phyloP scores from a whole-genome alignment of 2,113 vertebrate species.

The Lamprotornis superbus region DNA sequence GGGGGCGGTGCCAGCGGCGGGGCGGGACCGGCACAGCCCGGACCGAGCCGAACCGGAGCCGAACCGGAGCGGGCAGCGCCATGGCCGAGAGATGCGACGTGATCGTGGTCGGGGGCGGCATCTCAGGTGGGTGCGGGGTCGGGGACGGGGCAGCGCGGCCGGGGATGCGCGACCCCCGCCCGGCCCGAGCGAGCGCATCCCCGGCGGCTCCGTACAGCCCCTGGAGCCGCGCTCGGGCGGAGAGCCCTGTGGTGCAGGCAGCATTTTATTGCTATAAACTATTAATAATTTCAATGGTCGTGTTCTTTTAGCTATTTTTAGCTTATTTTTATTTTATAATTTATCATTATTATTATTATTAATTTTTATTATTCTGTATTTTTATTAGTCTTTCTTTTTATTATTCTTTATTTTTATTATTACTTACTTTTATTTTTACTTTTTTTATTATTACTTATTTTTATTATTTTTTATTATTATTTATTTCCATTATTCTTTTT shows the following conservation, averaged over 20 bases:
- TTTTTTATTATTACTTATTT: neutral
- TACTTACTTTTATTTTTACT: no score
- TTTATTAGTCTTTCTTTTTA: no score
- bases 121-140: conserved; percentile 83
- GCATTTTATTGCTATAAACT: no score
- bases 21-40: neutral
- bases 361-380: neutral
- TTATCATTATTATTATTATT: neutral
- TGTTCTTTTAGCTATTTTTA: neutral
- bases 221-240: no score
- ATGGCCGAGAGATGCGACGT: conserved; percentile 89
- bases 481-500: neutral
- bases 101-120: conserved; percentile 89
- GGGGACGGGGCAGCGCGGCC: neutral
- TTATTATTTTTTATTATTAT: no score
- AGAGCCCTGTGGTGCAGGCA: neutral
- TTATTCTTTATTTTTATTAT: neutral
- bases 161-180: neutral
- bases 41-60: neutral
- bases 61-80: neutral
- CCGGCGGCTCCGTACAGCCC: no score
- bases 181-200: no score
- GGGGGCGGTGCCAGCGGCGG: neutral
- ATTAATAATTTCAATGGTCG: neutral
- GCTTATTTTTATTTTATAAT: neutral